Percentiles rank a stretch among this genome's conserved stretches.
phyloP scores from a whole-genome alignment of 2,113 vertebrate species.

The Apus apus region DNA sequence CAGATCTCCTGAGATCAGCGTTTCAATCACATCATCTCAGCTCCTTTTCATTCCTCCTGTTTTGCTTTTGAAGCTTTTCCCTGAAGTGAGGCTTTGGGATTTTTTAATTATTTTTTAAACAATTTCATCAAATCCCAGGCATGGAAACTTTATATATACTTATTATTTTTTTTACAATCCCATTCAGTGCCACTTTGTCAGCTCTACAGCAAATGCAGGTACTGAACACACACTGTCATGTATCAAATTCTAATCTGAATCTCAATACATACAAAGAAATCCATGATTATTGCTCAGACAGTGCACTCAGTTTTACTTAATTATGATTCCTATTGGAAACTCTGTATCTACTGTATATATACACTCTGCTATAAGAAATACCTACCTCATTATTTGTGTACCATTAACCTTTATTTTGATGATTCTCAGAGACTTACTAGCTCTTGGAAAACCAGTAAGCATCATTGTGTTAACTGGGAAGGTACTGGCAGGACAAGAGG shows the following conservation, averaged over 20 bases:
- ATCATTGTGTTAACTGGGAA: not conserved
- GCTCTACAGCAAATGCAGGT: not conserved
- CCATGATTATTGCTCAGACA: not conserved
- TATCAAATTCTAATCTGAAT: not conserved
- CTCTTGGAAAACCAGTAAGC: not conserved
- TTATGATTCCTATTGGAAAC: not conserved
- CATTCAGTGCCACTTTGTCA: not conserved
- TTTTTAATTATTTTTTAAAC: not conserved
- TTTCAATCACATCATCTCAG: not conserved
- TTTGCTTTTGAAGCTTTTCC: not conserved
- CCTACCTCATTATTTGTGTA: not conserved
- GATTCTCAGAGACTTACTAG: not conserved
- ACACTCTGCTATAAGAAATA: not conserved
- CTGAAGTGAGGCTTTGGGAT: not conserved
- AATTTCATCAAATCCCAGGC: not conserved
- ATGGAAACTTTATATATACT: not conserved
- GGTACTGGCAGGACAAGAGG: not conserved
- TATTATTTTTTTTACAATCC: not conserved
- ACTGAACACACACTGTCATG: not conserved
- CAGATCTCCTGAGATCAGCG: not conserved
- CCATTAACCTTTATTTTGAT: not conserved
- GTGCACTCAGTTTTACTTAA: not conserved
- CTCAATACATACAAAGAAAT: not conserved
- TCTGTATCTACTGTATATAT: not conserved
- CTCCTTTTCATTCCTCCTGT: not conserved